Conservation (phyloP, 2,888 invertebrate genomes). For the Nomada fabriciana region DNA sequence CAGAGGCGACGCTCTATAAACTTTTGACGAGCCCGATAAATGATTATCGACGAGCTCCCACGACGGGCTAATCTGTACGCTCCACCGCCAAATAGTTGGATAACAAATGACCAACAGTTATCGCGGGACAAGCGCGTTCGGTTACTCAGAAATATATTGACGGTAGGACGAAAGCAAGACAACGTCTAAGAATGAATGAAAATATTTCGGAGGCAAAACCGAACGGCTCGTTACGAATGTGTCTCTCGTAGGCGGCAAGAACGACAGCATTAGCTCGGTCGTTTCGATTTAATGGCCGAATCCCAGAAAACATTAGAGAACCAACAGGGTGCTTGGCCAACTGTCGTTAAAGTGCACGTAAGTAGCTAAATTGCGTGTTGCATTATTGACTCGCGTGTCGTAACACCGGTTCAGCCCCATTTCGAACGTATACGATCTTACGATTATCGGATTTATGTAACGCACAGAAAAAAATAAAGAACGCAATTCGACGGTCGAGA, state of each 20-base stretch:
- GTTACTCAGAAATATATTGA: not conserved
- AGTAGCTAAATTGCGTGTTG: conserved; percentile 17
- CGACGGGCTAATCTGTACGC: too few relatives aligned
- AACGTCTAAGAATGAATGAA: not conserved
- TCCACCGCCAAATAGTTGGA: not conserved
- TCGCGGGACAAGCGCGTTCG: not conserved
- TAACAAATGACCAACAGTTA: conserved; percentile 5
- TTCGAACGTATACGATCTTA: not conserved
- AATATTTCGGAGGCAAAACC: not conserved
- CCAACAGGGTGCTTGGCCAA: conserved; percentile 14
- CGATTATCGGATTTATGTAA: not conserved
- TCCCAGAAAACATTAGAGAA: conserved; percentile 37
- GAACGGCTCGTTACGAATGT: conserved; percentile 1
- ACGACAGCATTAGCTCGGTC: conserved; percentile 37
- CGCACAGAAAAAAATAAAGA: too few relatives aligned
- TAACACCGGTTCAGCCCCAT: not conserved
- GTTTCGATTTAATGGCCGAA: conserved; percentile 30
- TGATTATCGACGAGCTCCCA: conserved; percentile 56
- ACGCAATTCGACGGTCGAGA: not conserved
- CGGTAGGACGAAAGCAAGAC: not conserved
- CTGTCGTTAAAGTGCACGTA: conserved; percentile 24
- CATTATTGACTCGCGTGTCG: conserved; percentile 18
- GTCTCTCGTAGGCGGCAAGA: conserved; percentile 17
- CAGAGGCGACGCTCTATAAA: conserved; percentile 64
- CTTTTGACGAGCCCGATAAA: conserved; percentile 70